Evolutionary conservation across 2,113 vertebrate species (phyloP).

Genomic region (Xenotilapia flavipinnis): DNA sequence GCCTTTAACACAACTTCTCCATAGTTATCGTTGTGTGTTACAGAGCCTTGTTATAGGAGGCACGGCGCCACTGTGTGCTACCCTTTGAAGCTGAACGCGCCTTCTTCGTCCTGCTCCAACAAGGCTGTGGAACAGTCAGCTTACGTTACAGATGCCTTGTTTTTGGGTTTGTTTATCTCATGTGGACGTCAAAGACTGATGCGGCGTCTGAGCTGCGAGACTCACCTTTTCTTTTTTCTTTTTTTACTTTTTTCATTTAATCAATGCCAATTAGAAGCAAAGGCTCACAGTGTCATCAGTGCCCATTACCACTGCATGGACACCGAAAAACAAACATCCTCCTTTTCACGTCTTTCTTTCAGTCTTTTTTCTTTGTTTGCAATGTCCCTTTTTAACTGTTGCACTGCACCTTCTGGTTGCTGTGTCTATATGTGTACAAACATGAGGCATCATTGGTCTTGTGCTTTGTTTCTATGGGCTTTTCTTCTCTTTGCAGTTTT

Average conservation of each 20-base stretch:
- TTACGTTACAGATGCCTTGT: neutral
- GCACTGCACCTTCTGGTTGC: conserved; percentile 6
- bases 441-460: neutral
- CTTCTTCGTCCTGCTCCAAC: conserved; percentile 12
- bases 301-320: conserved; percentile 51
- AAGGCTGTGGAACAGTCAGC: neutral
- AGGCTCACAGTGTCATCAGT: neutral
- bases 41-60: conserved; percentile 15
- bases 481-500: neutral
- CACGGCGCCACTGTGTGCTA: neutral
- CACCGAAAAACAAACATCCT: neutral
- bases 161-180: neutral
- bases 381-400: neutral
- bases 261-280: neutral
- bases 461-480: conserved; percentile 16
- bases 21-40: neutral
- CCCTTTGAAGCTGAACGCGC: neutral
- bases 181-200: neutral
- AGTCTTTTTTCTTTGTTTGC: neutral
- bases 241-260: neutral
- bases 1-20: neutral
- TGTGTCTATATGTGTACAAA: neutral
- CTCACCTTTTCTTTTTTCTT: neutral
- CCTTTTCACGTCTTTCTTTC: conserved; percentile 1
- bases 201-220: neutral